These are phyloP conservation scores for Rhodeus uyekii DNA, from an alignment of 2,797 vertebrate genomes.

Conservation along the genomic window DNA sequence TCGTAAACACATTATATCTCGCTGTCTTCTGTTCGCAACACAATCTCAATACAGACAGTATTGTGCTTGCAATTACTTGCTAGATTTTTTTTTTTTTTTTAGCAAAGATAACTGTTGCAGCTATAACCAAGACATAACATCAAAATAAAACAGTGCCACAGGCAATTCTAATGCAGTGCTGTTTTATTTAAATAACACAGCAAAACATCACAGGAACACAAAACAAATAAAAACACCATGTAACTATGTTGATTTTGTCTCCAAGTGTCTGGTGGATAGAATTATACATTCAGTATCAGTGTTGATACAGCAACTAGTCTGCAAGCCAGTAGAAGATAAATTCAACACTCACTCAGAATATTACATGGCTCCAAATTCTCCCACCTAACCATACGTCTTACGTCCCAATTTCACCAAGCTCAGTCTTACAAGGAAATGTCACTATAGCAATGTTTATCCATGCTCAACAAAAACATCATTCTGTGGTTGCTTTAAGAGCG, in stretches of 20 bases:
- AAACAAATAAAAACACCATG: constrained; percentile 33
- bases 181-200: constrained; percentile 42
- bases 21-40: neutral
- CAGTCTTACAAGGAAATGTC: constrained; percentile 22
- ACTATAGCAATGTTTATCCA: constrained; percentile 16
- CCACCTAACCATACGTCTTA: neutral
- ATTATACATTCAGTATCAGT: constrained; percentile 18
- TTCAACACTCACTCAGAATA: constrained; percentile 6
- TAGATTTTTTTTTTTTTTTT: neutral
- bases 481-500: neutral
- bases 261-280: constrained; percentile 14
- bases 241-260: constrained; percentile 38
- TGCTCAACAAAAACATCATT: neutral
- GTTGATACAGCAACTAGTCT: constrained; percentile 11
- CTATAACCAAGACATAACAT: constrained; percentile 23
- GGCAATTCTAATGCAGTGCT: constrained; percentile 29
- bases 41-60: constrained; percentile 16
- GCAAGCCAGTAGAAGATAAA: constrained; percentile 7
- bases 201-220: constrained; percentile 17
- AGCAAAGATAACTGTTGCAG: constrained; percentile 30
- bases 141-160: constrained; percentile 34
- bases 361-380: neutral
- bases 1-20: constrained; percentile 10
- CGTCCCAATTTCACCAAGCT: constrained; percentile 6
- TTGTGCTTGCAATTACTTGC: constrained; percentile 15